Percentiles rank a stretch among this genome's conserved stretches.
phyloP scores from a whole-genome alignment of 2,113 vertebrate species.

The Nycticebus coucang region DNA sequence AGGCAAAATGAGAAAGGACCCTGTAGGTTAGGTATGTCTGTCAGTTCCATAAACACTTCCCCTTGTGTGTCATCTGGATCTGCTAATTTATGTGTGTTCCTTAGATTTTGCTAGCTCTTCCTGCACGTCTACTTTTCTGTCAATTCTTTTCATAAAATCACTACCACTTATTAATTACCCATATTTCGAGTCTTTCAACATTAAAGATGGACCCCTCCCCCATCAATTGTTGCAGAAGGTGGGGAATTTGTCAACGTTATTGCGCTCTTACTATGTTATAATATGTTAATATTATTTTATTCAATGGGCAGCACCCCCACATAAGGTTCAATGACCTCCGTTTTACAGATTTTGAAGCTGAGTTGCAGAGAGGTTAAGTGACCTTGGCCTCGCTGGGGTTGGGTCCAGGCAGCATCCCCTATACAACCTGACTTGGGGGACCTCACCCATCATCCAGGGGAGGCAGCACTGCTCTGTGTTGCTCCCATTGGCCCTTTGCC shows the following conservation, averaged over 20 bases:
- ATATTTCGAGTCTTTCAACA: background rate
- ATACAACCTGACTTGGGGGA: background rate
- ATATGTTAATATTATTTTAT: background rate
- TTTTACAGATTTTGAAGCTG: background rate
- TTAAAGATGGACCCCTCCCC: background rate
- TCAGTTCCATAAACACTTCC: slow-evolving; percentile 27
- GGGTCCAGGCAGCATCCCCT: background rate
- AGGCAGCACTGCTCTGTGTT: background rate
- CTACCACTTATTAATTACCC: background rate
- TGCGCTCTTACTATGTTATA: background rate
- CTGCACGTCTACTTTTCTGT: background rate
- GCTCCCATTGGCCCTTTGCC: background rate
- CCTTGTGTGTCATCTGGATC: background rate
- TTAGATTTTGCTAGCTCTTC: background rate
- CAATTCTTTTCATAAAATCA: slow-evolving; percentile 19
- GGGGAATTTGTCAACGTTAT: background rate
- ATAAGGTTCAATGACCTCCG: background rate
- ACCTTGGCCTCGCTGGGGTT: background rate
- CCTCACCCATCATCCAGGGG: background rate
- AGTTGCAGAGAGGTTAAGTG: background rate
- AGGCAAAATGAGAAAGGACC: slow-evolving; percentile 21
- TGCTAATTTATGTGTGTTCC: background rate
- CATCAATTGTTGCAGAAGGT: background rate
- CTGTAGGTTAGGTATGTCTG: slow-evolving; percentile 3
- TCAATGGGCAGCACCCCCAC: background rate